phyloP scores from a whole-genome alignment of 2,797 vertebrate species.

The Pipistrellus pygmaeus region DNA sequence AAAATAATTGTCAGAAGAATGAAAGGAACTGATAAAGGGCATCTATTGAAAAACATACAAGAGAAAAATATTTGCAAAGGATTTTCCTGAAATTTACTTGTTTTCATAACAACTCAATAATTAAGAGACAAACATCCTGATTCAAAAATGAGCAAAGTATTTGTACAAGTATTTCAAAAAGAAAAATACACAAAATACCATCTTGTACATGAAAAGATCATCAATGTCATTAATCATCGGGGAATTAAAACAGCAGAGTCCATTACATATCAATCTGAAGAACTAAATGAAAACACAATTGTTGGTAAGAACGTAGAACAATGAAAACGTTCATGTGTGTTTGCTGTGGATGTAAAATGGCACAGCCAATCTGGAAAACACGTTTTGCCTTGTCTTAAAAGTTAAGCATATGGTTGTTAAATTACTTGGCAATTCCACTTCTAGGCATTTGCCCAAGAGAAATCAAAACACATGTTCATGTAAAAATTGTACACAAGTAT shows the following conservation, averaged over 20 bases:
- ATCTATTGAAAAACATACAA: slow-evolving; percentile 5
- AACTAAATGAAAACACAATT: not conserved
- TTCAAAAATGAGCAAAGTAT: not conserved
- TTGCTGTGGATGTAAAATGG: not conserved
- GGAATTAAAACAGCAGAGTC: not conserved
- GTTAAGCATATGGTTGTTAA: not conserved
- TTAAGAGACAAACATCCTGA: not conserved
- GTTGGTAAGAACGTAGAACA: not conserved
- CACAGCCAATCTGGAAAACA: not conserved
- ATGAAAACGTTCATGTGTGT: not conserved
- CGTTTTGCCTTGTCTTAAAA: not conserved
- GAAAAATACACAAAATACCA: not conserved
- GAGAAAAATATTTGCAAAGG: not conserved
- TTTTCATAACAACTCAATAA: slow-evolving; percentile 17
- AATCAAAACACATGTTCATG: not conserved
- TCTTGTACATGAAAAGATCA: not conserved
- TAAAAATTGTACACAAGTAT: not conserved
- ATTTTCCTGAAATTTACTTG: slow-evolving; percentile 23
- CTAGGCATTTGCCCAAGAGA: not conserved
- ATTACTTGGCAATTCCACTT: not conserved
- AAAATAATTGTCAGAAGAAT: not conserved
- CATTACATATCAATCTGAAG: not conserved
- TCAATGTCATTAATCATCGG: not conserved
- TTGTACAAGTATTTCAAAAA: not conserved
- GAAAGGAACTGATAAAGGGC: not conserved